phyloP scores from a whole-genome alignment of 64 coral and sea anemone genomes.

The Pocillopora verrucosa region DNA sequence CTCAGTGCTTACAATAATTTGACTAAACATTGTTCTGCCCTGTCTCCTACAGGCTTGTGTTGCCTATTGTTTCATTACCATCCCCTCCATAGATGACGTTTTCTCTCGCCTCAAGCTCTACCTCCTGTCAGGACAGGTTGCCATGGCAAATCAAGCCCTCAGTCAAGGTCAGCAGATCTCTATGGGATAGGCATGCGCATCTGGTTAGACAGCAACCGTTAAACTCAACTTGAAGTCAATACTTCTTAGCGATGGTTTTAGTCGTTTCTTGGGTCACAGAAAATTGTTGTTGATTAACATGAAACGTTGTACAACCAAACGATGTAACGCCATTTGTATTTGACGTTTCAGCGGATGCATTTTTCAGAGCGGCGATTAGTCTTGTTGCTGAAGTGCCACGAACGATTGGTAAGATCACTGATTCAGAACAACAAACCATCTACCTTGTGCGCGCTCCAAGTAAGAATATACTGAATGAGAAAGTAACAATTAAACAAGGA shows the following conservation, averaged over 20 bases:
- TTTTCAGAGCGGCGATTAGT: constrained; percentile 85
- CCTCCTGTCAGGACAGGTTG: constrained; percentile 87
- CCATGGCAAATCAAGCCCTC: constrained; percentile 94
- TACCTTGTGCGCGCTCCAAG: neutral
- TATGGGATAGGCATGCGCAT: neutral
- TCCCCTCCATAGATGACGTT: constrained; percentile 90
- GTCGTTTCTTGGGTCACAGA: too few species aligned
- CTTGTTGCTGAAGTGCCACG: constrained; percentile 86
- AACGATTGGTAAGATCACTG: constrained; percentile 79
- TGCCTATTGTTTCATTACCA: constrained; percentile 93
- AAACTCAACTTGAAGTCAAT: too few species aligned
- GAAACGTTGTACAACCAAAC: too few species aligned
- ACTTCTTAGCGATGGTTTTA: too few species aligned
- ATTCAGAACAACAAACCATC: neutral
- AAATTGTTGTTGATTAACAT: too few species aligned
- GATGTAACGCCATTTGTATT: neutral
- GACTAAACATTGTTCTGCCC: neutral
- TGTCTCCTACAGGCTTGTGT: constrained; percentile 75
- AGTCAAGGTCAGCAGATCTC: constrained; percentile 82
- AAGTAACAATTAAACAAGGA: too few species aligned
- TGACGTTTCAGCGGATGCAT: constrained; percentile 81
- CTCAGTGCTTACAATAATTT: neutral
- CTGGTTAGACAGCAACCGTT: too few species aligned
- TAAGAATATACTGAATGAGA: too few species aligned
- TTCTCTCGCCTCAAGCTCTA: constrained; percentile 89